These are phyloP conservation scores for Cotesia glomerata DNA, from an alignment of 1,140 invertebrate genomes.

Conservation along the genomic window DNA sequence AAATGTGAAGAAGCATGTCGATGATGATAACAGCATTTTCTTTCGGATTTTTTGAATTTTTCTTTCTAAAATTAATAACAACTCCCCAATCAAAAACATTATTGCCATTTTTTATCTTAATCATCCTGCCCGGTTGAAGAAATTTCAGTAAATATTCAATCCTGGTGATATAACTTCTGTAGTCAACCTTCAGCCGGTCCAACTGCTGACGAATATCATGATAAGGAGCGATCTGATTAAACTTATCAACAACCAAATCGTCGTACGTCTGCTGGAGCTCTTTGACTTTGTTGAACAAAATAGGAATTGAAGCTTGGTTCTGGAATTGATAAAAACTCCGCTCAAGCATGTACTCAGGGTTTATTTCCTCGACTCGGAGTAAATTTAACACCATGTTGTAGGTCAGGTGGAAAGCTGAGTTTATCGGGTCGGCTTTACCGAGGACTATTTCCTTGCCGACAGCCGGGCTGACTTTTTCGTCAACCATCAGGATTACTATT, in stretches of 20 bases:
- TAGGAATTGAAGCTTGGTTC: conserved; percentile 94
- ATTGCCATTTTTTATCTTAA: conserved; percentile 88
- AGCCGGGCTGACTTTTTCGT: conserved; percentile 91
- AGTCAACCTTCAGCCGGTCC: conserved; percentile 74
- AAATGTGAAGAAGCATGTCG: conserved; percentile 83
- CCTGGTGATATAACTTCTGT: conserved; percentile 80
- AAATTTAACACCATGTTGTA: conserved; percentile 99
- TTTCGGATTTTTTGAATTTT: conserved; percentile 67
- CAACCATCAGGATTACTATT: conserved; percentile 98
- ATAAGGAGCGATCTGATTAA: conserved; percentile 82
- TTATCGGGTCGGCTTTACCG: conserved; percentile 93
- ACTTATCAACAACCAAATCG: conserved; percentile 71
- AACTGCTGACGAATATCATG: conserved; percentile 86
- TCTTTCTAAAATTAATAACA: conserved; percentile 90
- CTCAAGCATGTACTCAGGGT: conserved; percentile 99
- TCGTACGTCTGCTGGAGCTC: conserved; percentile 73
- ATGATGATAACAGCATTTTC: conserved; percentile 73
- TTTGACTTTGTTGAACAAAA: conserved; percentile 82
- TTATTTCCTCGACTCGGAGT: conserved; percentile 96
- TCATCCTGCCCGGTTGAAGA: conserved; percentile 89
- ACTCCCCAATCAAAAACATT: conserved; percentile 96
- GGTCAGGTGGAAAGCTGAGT: conserved; percentile 98
- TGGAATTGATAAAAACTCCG: conserved; percentile 99
- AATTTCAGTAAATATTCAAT: conserved; percentile 92
- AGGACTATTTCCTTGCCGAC: conserved; percentile 88